Percentiles rank a stretch among this genome's conserved stretches.
Evolutionary conservation across 2,113 vertebrate genomes (phyloP).

Genomic region (Talpa occidentalis): DNA sequence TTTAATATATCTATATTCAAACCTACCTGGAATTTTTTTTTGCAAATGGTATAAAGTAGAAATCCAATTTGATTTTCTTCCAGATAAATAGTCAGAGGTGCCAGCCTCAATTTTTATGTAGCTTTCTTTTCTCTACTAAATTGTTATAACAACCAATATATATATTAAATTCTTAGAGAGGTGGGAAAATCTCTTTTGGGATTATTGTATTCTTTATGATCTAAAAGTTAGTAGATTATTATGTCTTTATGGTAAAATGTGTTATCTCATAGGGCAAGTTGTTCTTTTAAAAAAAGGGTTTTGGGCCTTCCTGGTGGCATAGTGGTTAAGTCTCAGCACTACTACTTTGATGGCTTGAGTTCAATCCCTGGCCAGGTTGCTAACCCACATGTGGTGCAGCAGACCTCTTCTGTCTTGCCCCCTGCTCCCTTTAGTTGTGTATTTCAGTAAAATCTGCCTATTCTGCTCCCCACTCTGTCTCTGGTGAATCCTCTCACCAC

Average conservation of each 20-base stretch:
- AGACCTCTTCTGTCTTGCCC: no score
- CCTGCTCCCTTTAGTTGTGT: no score
- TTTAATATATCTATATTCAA: constrained; percentile 33
- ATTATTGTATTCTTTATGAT: background rate
- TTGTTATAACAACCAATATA: background rate
- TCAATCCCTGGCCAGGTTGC: no score
- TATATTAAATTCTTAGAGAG: background rate
- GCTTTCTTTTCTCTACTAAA: background rate
- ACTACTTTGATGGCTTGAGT: no score
- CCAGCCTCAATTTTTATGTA: background rate
- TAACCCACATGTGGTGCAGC: no score
- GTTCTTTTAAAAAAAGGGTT: background rate
- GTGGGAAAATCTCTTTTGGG: background rate
- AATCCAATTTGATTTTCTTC: background rate
- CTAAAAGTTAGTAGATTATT: background rate
- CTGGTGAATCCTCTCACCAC: no score
- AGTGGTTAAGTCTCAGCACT: no score
- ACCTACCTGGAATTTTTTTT: background rate
- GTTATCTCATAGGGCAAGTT: background rate
- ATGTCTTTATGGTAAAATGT: background rate
- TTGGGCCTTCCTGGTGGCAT: background rate
- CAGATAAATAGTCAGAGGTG: background rate
- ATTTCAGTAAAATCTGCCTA: no score
- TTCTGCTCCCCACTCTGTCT: no score
- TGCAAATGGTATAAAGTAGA: background rate